Conservation (phyloP, 2,888 invertebrate species). For the Deilephila elpenor region DNA sequence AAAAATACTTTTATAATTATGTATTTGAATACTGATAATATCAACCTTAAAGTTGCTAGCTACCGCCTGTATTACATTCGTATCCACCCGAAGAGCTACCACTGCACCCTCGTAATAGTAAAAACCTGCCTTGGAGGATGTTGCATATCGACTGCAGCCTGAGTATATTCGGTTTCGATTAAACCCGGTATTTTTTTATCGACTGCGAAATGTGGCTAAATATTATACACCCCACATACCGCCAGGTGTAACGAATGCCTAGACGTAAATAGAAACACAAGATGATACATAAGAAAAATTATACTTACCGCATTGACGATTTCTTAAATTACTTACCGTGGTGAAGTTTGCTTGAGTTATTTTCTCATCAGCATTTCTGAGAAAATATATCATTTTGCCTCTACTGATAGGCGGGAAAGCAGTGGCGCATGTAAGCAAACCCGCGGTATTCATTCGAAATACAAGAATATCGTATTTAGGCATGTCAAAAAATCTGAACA, state of each 20-base stretch:
- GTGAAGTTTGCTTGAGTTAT: conserved; percentile 86
- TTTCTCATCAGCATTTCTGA: conserved; percentile 86
- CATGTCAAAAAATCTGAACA: conserved; percentile 69
- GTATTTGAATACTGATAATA: too few relatives aligned
- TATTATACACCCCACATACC: too few relatives aligned
- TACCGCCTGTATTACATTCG: too few relatives aligned
- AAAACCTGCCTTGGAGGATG: too few relatives aligned
- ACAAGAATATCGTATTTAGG: conserved; percentile 79
- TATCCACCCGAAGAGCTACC: too few relatives aligned
- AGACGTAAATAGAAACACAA: background rate
- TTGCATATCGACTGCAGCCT: too few relatives aligned
- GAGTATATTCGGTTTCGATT: too few relatives aligned
- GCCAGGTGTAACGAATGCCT: too few relatives aligned
- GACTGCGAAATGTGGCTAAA: too few relatives aligned
- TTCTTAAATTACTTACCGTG: conserved; percentile 50
- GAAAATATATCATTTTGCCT: conserved; percentile 90
- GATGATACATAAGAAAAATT: background rate
- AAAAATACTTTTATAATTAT: background rate
- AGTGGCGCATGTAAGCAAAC: conserved; percentile 86
- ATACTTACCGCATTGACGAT: background rate
- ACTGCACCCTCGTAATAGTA: too few relatives aligned
- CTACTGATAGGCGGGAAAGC: conserved; percentile 86
- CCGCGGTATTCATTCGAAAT: conserved; percentile 86
- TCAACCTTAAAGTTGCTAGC: too few relatives aligned
- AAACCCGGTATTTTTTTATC: too few relatives aligned